phyloP scores from a whole-genome alignment of 2,888 invertebrate genomes.

The Norana najaformis region DNA sequence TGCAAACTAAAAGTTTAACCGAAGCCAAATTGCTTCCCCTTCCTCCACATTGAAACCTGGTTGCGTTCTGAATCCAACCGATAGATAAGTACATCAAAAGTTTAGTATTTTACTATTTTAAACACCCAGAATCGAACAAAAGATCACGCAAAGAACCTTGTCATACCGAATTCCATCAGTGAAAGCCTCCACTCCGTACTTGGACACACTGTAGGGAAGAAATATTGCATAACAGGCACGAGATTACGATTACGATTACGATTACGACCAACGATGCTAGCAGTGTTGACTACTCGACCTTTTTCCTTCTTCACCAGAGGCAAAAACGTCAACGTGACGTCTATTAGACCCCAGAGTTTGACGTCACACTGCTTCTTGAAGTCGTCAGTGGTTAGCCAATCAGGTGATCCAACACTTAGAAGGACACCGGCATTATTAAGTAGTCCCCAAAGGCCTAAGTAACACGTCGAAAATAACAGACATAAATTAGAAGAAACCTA shows the following conservation, averaged over 20 bases:
- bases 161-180: not conserved
- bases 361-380: not conserved
- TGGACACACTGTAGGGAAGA: not conserved
- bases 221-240: not conserved
- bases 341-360: not conserved
- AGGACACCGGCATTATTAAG: not conserved
- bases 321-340: conserved; percentile 10
- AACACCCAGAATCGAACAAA: too few relatives aligned
- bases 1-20: too few relatives aligned
- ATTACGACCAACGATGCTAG: not conserved
- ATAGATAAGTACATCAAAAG: too few relatives aligned
- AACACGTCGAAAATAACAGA: too few relatives aligned
- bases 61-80: too few relatives aligned
- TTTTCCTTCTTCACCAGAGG: conserved; percentile 15
- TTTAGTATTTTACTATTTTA: too few relatives aligned
- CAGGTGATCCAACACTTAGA: not conserved
- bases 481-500: too few relatives aligned
- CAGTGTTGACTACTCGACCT: not conserved
- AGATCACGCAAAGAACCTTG: too few relatives aligned
- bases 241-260: too few relatives aligned
- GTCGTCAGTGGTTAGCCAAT: not conserved
- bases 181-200: not conserved
- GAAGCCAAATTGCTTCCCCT: too few relatives aligned
- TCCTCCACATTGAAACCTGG: too few relatives aligned
- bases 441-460: not conserved